Evolutionary conservation across 2,797 vertebrate species (phyloP), one percentile per base, ranked within the genome.

Genomic region (Sebastes vulpes): DNA sequence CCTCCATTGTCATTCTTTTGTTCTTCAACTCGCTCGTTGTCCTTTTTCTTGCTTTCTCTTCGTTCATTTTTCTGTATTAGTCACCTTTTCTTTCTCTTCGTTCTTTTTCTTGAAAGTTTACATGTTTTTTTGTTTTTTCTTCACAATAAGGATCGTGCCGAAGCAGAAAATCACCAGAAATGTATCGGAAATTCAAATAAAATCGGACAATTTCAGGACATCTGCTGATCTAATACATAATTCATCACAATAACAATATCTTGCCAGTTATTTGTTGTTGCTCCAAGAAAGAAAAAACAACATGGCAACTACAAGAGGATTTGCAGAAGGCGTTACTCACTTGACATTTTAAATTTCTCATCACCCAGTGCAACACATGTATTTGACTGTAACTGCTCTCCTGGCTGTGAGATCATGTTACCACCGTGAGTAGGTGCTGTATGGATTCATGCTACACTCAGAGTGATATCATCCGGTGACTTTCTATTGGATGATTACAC

Each of bases 381-480:
- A 69, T 67, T 58, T 72, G 69, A 71, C 81, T 14, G 84, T 76
- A 77, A 61, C 46, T 54, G 72, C 69, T 75, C 72, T 85, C 29
- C 75, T 29, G 58, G 32, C 81, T 50, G 81, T 18, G 48, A 59
- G 77, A 68, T 92, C 71, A 68, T 23, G 79, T 87, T 81, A 25
- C 79, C 60, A 21, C 79, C 46, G 73, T 65, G 79, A 68, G 68
- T 20, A 29, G 68, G 60, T 28, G 52, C 35, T 28, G 38, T 61
- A 80, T 79, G 46, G 77, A 79, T 81, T 75, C 63, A 53, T 70
- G 72, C 48, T 35, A 21, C 58, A 56, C 56, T 72, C 56, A 6
- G 65, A 57, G 35, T 88, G 91, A 92, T 79, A 63, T 92, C 85
- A 91, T 59, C 60, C 20, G 60, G 21, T 29, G 52, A 68, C 63